phyloP scores from a whole-genome alignment of 2,888 invertebrate species.

The Halocaridina rubra region DNA sequence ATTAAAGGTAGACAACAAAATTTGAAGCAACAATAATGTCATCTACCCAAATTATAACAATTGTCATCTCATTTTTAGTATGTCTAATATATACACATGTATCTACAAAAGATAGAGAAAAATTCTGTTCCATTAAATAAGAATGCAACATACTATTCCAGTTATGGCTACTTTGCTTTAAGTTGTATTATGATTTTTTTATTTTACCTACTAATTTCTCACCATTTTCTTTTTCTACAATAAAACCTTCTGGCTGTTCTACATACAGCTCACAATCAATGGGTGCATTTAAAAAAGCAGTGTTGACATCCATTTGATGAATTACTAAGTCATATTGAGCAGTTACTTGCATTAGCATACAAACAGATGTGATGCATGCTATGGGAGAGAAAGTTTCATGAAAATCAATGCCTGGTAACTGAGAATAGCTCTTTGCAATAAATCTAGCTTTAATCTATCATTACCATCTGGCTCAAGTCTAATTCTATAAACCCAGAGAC shows the following conservation, averaged over 20 bases:
- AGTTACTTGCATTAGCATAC: neutral
- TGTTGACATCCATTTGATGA: neutral
- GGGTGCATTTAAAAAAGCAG: neutral
- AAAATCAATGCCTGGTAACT: neutral
- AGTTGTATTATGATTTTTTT: neutral
- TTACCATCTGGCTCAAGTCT: neutral
- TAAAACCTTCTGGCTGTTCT: neutral
- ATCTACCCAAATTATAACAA: neutral
- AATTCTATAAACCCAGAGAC: neutral
- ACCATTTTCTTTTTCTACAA: neutral
- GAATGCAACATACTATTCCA: neutral
- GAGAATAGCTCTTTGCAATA: neutral
- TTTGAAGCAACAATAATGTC: neutral
- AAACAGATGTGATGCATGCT: neutral
- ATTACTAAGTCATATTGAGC: neutral
- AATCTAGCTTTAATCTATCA: neutral
- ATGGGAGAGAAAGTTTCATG: neutral
- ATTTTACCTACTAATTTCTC: neutral
- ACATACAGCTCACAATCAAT: neutral
- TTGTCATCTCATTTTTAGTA: no score
- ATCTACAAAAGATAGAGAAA: neutral
- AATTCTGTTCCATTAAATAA: neutral
- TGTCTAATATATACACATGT: neutral
- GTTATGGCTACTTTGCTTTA: neutral
- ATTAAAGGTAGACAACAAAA: neutral